Conservation (phyloP, 2,113 vertebrate species). For the Myanophis thanlyinensis region DNA sequence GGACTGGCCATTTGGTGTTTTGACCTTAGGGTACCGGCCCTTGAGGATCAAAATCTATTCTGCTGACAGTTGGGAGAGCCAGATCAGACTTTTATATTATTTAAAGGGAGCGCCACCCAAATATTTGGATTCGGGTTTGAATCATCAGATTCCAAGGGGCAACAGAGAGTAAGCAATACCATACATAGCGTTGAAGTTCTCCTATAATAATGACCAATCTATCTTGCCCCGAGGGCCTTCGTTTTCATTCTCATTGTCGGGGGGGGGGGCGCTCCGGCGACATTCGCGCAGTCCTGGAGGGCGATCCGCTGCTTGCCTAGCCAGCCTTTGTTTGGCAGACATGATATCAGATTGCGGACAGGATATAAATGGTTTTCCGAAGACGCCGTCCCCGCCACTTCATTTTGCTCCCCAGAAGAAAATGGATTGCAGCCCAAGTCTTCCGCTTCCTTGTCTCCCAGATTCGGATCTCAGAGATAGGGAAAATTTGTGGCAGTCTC, state of each 20-base stretch:
- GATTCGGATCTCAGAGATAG: neutral
- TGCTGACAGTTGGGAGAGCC: neutral
- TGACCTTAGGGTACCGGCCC: neutral
- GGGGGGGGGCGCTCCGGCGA: neutral
- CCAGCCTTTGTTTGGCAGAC: neutral
- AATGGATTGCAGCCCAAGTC: neutral
- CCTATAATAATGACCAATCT: neutral
- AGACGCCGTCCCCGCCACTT: neutral
- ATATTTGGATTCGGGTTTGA: neutral
- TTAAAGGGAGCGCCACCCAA: neutral
- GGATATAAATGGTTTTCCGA: neutral
- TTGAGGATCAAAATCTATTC: neutral
- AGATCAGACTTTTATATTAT: neutral
- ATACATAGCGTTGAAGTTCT: neutral
- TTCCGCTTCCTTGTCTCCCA: neutral
- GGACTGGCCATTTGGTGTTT: neutral
- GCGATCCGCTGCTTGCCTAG: neutral
- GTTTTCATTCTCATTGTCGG: neutral
- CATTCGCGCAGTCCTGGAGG: neutral
- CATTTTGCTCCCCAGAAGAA: neutral
- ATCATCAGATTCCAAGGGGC: neutral
- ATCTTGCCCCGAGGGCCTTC: neutral
- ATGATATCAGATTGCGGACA: neutral
- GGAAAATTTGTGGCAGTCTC: neutral
- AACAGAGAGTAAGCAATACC: neutral